phyloP scores from a whole-genome alignment of 2,113 vertebrate species.

The Stegastes partitus region DNA sequence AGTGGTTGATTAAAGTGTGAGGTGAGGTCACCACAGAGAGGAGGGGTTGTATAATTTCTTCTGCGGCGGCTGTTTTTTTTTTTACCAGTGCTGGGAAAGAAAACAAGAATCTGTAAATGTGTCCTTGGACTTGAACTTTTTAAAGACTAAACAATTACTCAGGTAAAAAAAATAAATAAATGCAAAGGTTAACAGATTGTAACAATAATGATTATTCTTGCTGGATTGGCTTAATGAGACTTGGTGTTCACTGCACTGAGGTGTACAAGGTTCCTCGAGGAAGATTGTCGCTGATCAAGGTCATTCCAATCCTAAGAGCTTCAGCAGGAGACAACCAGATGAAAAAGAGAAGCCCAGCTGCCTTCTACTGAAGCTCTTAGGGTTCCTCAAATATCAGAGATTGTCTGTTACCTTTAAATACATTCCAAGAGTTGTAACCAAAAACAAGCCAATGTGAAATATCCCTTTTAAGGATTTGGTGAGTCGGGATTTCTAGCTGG shows the following conservation, averaged over 20 bases:
- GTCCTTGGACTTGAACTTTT: not conserved
- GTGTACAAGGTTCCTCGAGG: too few species aligned
- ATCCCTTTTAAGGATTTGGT: not conserved
- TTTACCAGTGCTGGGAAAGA: not conserved
- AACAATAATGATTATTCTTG: not conserved
- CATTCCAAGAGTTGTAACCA: constrained; percentile 2
- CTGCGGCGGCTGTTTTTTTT: not conserved
- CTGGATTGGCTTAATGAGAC: not conserved
- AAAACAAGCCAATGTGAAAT: constrained; percentile 22
- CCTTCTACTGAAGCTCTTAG: too few species aligned
- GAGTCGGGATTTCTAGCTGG: not conserved
- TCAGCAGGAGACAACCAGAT: too few species aligned
- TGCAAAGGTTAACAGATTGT: not conserved
- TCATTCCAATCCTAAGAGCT: too few species aligned
- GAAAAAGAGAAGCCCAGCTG: too few species aligned
- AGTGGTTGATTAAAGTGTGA: constrained; percentile 9
- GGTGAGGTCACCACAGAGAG: not conserved
- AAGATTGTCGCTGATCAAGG: too few species aligned
- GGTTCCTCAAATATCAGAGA: too few species aligned
- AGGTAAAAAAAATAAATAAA: not conserved
- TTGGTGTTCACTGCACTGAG: too few species aligned
- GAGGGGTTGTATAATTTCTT: constrained; percentile 19
- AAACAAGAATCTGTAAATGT: not conserved
- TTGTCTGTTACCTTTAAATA: not conserved
- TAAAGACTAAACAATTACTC: too few species aligned